Evolutionary conservation across 2,888 invertebrate genomes (phyloP), one percentile per base, ranked within the genome.

Genomic region (Neoaliturus tenellus): DNA sequence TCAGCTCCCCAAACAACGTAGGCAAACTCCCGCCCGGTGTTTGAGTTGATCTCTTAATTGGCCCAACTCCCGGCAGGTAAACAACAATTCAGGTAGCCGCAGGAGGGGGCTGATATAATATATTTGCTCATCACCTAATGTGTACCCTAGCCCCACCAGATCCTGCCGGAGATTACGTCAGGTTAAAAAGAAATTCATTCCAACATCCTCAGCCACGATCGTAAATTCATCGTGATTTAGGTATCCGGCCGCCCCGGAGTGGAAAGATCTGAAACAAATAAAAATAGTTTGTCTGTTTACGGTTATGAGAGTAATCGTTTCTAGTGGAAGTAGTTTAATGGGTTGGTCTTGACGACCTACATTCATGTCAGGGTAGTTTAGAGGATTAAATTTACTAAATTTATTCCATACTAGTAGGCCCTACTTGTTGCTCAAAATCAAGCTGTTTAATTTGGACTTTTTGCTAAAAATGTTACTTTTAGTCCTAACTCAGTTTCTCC

Each of bases 171-270:
- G 81, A 81, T 81, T 81, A 44, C 41, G 81, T 81, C 81, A 81
- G 41, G 44, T 81, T 81, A 69, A 81, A 81, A 81, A 81, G 67
- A 69, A 62, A 81, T 69, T 81, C 81, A 48, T 69, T 81, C 71
- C 33, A 71, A 31, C 62, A 17, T 28, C 62, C 41, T 17, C n/a
- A 39, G 17, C 23, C 14, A 6, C 1, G 20, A 23, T 39, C 69
- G 69, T 69, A 69, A 69, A 69, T 69, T 39, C 31, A 67, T 25
- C 35, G 39, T 69, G 69, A 69, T 69, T 33, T 67, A 69, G 69
- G 39, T 23, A 39, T 69, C 69, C 67, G 67, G 69, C 39, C 69
- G 67, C 10, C n/a, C n/a, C n/a, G 35, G 69, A 31, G 67, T 67
- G 67, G 67, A 67, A 20, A n/a, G 58, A 69, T 62, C 62, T 31